Percentiles rank a stretch among this genome's conserved stretches.
These are phyloP conservation scores for Euclidia mi DNA, from an alignment of 2,888 invertebrate species.

Conservation along the genomic window DNA sequence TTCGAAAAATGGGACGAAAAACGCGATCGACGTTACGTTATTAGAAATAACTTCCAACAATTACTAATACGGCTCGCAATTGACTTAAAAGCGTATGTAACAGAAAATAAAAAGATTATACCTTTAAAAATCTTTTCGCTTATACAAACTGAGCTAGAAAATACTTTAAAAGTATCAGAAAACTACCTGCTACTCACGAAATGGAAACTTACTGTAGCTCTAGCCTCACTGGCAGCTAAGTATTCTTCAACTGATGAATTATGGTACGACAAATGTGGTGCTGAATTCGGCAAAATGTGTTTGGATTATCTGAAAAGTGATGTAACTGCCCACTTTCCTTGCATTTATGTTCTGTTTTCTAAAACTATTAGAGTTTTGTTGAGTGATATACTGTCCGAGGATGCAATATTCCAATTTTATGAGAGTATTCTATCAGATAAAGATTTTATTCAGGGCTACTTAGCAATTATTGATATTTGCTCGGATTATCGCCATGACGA, in stretches of 20 bases:
- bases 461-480: slow-evolving; percentile 61
- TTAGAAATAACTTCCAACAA: slow-evolving; percentile 51
- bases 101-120: slow-evolving; percentile 51
- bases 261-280: slow-evolving; percentile 56
- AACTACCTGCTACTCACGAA: slow-evolving; percentile 69
- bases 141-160: slow-evolving; percentile 56
- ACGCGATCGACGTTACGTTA: slow-evolving; percentile 38
- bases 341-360: slow-evolving; percentile 68
- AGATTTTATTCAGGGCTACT: slow-evolving; percentile 64
- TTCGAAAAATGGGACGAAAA: slow-evolving; percentile 60
- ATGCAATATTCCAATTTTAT: slow-evolving; percentile 43
- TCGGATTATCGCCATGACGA: slow-evolving; percentile 21
- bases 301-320: slow-evolving; percentile 68
- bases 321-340: slow-evolving; percentile 63
- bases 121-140: slow-evolving; percentile 61
- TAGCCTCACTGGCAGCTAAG: slow-evolving; percentile 58
- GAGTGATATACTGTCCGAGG: slow-evolving; percentile 22
- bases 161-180: slow-evolving; percentile 60
- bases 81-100: slow-evolving; percentile 58
- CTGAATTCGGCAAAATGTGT: slow-evolving; percentile 65
- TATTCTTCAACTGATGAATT: slow-evolving; percentile 28
- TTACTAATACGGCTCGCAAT: slow-evolving; percentile 54
- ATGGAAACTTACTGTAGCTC: slow-evolving; percentile 64
- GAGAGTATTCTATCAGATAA: slow-evolving; percentile 59
- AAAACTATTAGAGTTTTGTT: slow-evolving; percentile 53